A percentile compares a stretch with the other conserved stretches of the same genome.
These are phyloP conservation scores for Catocala sponsa DNA, from an alignment of 2,888 invertebrate species.

Conservation along the genomic window DNA sequence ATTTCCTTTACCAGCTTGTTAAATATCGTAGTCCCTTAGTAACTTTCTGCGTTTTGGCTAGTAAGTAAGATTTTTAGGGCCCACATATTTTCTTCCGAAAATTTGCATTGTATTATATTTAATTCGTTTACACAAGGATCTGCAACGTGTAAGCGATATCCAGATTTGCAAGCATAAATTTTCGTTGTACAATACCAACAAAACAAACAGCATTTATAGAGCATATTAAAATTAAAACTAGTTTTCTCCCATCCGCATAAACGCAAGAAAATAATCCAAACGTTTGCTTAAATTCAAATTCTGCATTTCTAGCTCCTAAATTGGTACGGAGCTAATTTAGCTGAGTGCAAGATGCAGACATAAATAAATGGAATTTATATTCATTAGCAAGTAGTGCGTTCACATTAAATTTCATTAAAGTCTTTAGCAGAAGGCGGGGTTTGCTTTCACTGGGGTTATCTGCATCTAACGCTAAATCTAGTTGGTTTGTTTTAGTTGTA, in stretches of 20 bases:
- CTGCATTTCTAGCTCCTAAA: not conserved
- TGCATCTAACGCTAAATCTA: slow-evolving; percentile 3
- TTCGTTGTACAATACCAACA: too few relatives aligned
- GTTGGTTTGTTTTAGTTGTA: not conserved
- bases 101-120: too few relatives aligned
- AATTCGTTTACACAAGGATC: too few relatives aligned
- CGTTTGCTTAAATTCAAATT: slow-evolving; percentile 12
- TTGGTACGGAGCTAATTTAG: slow-evolving; percentile 38
- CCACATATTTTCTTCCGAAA: too few relatives aligned
- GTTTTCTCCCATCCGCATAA: not conserved
- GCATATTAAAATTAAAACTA: too few relatives aligned
- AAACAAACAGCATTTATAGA: too few relatives aligned
- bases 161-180: too few relatives aligned
- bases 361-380: slow-evolving; percentile 41
- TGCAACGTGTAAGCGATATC: too few relatives aligned
- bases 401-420: slow-evolving; percentile 12
- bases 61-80: too few relatives aligned
- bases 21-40: too few relatives aligned
- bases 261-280: not conserved
- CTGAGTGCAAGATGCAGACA: slow-evolving; percentile 49
- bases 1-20: too few relatives aligned
- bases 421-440: slow-evolving; percentile 7
- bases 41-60: too few relatives aligned
- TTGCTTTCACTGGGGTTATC: slow-evolving; percentile 10
- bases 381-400: slow-evolving; percentile 18